Percentiles rank a stretch among this genome's conserved stretches.
Evolutionary conservation across 2,113 vertebrate species (phyloP).

Genomic region (Oreocharis arfaki): DNA sequence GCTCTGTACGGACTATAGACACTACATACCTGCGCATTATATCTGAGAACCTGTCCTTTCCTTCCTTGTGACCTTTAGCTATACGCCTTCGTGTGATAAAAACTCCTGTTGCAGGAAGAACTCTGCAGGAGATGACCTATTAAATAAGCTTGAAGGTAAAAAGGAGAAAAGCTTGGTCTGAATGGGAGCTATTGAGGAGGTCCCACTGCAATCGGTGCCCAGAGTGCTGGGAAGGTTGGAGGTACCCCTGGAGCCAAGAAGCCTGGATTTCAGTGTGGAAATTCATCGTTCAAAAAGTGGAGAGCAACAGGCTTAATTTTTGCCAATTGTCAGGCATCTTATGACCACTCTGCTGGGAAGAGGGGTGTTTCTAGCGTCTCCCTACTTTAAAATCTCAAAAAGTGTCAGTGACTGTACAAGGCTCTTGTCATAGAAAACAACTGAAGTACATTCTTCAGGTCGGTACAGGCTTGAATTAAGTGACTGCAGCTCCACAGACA

Average conservation of each 20-base stretch:
- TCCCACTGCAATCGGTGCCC: not conserved
- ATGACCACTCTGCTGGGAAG: not conserved
- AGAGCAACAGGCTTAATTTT: not conserved
- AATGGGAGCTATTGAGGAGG: not conserved
- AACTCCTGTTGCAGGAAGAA: not conserved
- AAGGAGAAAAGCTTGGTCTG: not conserved
- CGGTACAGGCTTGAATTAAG: not conserved
- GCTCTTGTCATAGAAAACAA: not conserved
- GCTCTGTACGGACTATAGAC: rapidly evolving
- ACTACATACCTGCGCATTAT: rapidly evolving
- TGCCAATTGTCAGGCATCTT: not conserved
- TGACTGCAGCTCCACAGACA: not conserved
- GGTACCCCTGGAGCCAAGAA: not conserved
- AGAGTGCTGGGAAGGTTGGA: not conserved
- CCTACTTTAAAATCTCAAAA: not conserved
- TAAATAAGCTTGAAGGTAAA: not conserved
- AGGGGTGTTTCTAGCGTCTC: not conserved
- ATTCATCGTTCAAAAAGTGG: not conserved
- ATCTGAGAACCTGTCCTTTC: not conserved
- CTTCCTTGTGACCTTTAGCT: not conserved
- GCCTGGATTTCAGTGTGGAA: not conserved
- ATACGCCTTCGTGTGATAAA: not conserved
- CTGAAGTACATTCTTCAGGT: not conserved
- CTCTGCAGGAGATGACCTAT: not conserved
- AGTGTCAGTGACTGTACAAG: not conserved